phyloP scores from a whole-genome alignment of 2,888 invertebrate genomes.

The Leptinotarsa tumamoca region DNA sequence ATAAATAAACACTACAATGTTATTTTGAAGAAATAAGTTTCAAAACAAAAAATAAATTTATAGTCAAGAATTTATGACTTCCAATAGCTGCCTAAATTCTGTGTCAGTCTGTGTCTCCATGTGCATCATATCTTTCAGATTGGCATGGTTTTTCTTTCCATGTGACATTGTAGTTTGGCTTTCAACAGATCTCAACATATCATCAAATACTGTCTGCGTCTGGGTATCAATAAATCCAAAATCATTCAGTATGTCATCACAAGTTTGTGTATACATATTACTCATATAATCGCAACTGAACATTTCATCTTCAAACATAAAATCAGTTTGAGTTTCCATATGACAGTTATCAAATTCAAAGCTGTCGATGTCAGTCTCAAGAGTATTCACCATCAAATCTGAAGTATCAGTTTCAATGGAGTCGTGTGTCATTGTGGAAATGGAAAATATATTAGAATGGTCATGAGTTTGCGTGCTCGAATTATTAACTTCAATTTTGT shows the following conservation, averaged over 20 bases:
- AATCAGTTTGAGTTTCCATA: constrained; percentile 74
- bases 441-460: constrained; percentile 43
- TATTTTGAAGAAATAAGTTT: constrained; percentile 9
- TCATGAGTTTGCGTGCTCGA: constrained; percentile 61
- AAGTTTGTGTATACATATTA: constrained; percentile 66
- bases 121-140: constrained; percentile 64
- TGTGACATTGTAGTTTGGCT: constrained; percentile 69
- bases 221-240: constrained; percentile 73
- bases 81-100: constrained; percentile 62
- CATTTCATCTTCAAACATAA: constrained; percentile 61
- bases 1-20: not conserved
- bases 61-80: constrained; percentile 65
- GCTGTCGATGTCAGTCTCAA: constrained; percentile 50
- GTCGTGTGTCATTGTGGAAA: constrained; percentile 55
- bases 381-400: constrained; percentile 51
- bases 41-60: constrained; percentile 50
- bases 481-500: constrained; percentile 52
- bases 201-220: constrained; percentile 73
- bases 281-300: constrained; percentile 61
- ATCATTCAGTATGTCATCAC: constrained; percentile 68
- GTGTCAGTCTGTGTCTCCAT: constrained; percentile 71
- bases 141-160: constrained; percentile 46
- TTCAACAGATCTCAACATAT: constrained; percentile 71
- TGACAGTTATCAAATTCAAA: constrained; percentile 68
- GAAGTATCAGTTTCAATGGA: constrained; percentile 58